phyloP scores from a whole-genome alignment of 2,888 invertebrate genomes.

The Cryptus armator region DNA sequence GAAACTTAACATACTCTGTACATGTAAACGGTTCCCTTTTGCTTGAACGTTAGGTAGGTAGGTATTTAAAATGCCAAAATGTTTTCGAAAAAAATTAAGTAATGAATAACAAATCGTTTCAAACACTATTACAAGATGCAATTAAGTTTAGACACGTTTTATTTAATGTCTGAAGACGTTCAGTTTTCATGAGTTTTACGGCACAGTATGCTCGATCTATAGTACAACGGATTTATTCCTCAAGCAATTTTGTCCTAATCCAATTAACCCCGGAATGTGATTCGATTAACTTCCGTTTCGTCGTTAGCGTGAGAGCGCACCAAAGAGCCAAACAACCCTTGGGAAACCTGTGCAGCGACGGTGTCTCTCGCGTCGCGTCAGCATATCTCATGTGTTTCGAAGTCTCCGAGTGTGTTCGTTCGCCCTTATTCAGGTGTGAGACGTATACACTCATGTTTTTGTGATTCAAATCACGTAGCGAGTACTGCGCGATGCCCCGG shows the following conservation, averaged over 20 bases:
- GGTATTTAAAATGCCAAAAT: no score
- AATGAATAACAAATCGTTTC: no score
- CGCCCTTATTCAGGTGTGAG: slow-evolving; percentile 18
- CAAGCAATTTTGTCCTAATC: slow-evolving; percentile 55
- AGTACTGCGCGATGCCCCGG: slow-evolving; percentile 61
- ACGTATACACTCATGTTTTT: slow-evolving; percentile 17
- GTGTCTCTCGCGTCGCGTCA: slow-evolving; percentile 13
- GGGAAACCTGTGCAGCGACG: slow-evolving; percentile 13
- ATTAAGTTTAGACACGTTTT: not conserved
- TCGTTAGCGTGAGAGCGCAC: slow-evolving; percentile 39
- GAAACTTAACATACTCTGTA: no score
- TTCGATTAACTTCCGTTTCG: slow-evolving; percentile 57
- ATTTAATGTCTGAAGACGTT: not conserved
- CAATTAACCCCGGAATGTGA: slow-evolving; percentile 52
- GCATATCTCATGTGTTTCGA: slow-evolving; percentile 45
- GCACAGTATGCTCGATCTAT: not conserved
- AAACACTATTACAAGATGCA: not conserved
- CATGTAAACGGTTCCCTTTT: no score
- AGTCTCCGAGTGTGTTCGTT: slow-evolving; percentile 50
- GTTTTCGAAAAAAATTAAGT: no score
- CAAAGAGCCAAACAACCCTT: slow-evolving; percentile 39
- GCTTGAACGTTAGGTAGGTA: no score
- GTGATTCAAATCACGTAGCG: slow-evolving; percentile 64
- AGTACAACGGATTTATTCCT: slow-evolving; percentile 28
- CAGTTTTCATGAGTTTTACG: not conserved